Base-by-base conservation (phyloP, 2,797 vertebrate species). In the Enteromius viviparus region DNA sequence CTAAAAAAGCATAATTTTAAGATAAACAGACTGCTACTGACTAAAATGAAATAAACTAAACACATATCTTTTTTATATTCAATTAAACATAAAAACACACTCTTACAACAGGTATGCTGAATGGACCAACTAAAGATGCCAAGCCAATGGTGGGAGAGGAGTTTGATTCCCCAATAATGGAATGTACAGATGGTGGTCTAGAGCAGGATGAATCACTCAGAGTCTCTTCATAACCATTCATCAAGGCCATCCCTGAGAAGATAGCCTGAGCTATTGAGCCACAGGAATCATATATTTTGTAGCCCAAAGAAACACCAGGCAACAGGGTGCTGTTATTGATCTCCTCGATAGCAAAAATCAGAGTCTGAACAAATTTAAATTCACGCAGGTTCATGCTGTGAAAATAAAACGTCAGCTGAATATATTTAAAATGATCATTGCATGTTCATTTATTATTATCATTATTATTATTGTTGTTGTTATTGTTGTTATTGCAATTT, bases 261-360 rank as follows among this genome's bases (percentile, higher is more conserved):
- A 93, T 89, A 40, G 89, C 86, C 72, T 81, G 85, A 19, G 90
- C 80, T 23, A 90, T 85, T 9, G 92, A 93, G 12, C 89, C 84
- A 85, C 93, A 94, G 3, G 79, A 10, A 32, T 94, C 92, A 75
- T 90, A 93, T 5, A 94, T 89, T 60, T 87, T 90, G 40, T 92
- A 93, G 0, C 93, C 93, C 21, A 94, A 76, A 82, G 87, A 85
- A 29, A 93, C 26, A 1, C 88, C 89, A 19, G 92, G 93, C 65
- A 94, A 87, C 9, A 94, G 69, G 7, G 90, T 81, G 62, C 86
- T 92, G 83, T 93, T 93, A 84, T 93, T 93, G 10, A 94, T 94
- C 78, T 94, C 93, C 42, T 91, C 91, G n/a, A 94, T 90, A 49
- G 93, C 92, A 90, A 93, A 94, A 1, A 92, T 75, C 89, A 93